Evolutionary conservation across 1,140 invertebrate species (phyloP), one percentile per base, ranked within the genome.

Genomic region (Rhyacophila brunnea): DNA sequence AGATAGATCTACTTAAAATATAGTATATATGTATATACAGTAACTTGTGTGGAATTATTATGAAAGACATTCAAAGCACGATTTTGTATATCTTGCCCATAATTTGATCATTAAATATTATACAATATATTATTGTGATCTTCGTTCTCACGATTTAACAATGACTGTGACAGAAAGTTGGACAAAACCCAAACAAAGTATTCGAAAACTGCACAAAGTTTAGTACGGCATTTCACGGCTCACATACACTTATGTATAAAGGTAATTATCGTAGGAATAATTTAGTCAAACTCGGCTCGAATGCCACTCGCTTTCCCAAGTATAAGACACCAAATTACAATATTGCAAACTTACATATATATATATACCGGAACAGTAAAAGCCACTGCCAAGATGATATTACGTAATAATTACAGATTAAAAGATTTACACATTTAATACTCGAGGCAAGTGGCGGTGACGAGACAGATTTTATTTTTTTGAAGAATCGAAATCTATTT

Each of bases 41-140:
- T 28, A 28, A 28, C 23, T 28, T 28, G 23, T 28, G 23, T 60
- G 47, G 43, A 54, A 40, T 51, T 52, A 40, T 51, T 42, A 42
- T 54, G 53, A 18, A 55, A 58, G 50, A 63, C 56, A 58, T 46
- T 58, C 58, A 63, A 63, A 59, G 56, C 56, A 50, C 40, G 47
- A 63, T 54, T 52, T 38, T 28, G 23, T 28, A 20, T 58, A 6
- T 3, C 49, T 40, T 53, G 51, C 46, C 34, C 48, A 15, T 59
- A 28, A n/a, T n/a, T n/a, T 19, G 56, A 43, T 19, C 42, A 35
- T 28, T 40, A 48, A n/a, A 36, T 23, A 57, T 57, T 3, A 28
- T 9, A 28, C 23, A 9, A 15, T 4, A 40, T 49, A 20, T 14
- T 18, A 48, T 23, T 38, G 15, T 32, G 18, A n/a, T n/a, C n/a